phyloP scores from a whole-genome alignment of 1,140 invertebrate species.

The Linepithema humile region DNA sequence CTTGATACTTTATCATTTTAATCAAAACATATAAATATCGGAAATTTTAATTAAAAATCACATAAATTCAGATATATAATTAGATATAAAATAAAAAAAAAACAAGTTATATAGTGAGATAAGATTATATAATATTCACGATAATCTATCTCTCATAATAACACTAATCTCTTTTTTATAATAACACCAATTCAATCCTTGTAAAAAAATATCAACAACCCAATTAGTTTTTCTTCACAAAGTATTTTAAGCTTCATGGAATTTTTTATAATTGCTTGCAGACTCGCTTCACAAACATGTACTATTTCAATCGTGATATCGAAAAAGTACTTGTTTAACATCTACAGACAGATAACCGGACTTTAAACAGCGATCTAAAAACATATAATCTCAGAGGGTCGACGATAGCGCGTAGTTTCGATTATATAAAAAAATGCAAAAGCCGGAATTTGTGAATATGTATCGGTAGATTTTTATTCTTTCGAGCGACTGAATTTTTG shows the following conservation, averaged over 20 bases:
- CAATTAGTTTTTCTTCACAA: background rate
- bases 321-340: background rate
- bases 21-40: background rate
- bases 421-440: background rate
- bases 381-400: background rate
- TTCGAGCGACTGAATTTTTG: background rate
- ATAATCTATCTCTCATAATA: background rate
- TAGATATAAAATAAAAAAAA: background rate
- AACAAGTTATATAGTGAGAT: no score
- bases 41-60: background rate
- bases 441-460: background rate
- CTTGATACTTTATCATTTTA: background rate
- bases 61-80: background rate
- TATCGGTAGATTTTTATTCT: constrained; percentile 13
- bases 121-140: no score
- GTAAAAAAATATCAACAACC: background rate
- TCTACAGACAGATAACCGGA: background rate
- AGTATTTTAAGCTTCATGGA: background rate
- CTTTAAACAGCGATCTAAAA: background rate
- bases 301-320: background rate
- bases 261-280: background rate
- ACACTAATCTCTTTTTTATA: no score
- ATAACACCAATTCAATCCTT: background rate
- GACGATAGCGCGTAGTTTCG: background rate
- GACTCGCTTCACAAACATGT: background rate